Conservation (phyloP, 1,140 invertebrate species). For the Anadara kagoshimensis region DNA sequence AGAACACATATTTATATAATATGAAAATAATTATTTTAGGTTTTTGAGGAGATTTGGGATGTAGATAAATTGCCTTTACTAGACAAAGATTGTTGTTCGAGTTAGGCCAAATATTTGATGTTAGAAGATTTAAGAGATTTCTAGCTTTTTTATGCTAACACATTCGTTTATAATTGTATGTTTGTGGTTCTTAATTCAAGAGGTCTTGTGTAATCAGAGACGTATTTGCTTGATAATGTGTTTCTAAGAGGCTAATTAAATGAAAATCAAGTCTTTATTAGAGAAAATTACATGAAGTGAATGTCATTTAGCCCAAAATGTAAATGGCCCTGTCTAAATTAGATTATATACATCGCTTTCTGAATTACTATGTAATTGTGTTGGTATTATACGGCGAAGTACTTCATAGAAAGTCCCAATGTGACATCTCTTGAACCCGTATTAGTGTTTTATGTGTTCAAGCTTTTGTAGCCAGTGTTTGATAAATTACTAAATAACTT, state of each 20-base stretch:
- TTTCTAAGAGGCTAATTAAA: slow-evolving; percentile 24
- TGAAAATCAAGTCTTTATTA: slow-evolving; percentile 21
- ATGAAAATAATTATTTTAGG: too few relatives aligned
- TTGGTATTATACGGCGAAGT: not conserved
- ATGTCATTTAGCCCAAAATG: slow-evolving; percentile 9
- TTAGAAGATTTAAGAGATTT: too few relatives aligned
- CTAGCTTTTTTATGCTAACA: too few relatives aligned
- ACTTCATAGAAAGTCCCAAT: slow-evolving; percentile 8
- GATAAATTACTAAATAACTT: slow-evolving; percentile 20
- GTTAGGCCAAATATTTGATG: too few relatives aligned
- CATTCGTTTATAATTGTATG: slow-evolving; percentile 5
- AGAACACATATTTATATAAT: too few relatives aligned
- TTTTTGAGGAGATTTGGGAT: too few relatives aligned
- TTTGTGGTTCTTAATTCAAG: not conserved
- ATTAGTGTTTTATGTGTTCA: slow-evolving; percentile 8
- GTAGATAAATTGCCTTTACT: too few relatives aligned
- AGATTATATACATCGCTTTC: not conserved
- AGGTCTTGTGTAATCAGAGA: slow-evolving; percentile 10
- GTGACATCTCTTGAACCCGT: slow-evolving; percentile 6
- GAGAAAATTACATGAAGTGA: slow-evolving; percentile 20
- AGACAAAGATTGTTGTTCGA: too few relatives aligned
- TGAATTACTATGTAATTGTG: not conserved
- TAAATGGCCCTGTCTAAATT: slow-evolving; percentile 11
- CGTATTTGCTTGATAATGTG: slow-evolving; percentile 14
- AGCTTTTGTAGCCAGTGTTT: slow-evolving; percentile 1